phyloP scores from a whole-genome alignment of 2,113 vertebrate species.

The Bubalus kerabau region DNA sequence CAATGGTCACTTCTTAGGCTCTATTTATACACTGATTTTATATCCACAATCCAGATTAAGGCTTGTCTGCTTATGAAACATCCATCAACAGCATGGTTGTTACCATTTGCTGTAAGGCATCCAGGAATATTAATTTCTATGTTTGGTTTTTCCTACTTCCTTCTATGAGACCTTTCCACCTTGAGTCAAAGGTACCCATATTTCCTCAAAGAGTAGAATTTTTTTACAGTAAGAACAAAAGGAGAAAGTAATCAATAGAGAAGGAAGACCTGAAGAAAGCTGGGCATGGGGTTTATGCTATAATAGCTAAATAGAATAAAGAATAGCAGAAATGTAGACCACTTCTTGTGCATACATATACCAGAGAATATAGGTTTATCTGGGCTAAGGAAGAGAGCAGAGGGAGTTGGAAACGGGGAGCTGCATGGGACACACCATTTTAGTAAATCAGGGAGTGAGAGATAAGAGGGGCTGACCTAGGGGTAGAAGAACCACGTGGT shows the following conservation, averaged over 20 bases:
- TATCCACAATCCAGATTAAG: background rate
- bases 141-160: background rate
- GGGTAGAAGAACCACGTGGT: background rate
- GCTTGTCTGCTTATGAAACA: background rate
- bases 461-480: background rate
- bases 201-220: background rate
- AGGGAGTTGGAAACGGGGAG: background rate
- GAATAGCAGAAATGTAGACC: background rate
- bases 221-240: background rate
- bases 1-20: background rate
- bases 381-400: background rate
- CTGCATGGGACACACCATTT: accelerated
- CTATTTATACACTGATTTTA: background rate
- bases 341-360: background rate
- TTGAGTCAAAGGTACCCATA: background rate
- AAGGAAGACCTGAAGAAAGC: background rate
- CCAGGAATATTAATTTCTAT: background rate
- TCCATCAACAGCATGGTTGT: background rate
- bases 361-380: background rate
- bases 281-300: background rate
- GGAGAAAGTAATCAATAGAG: background rate
- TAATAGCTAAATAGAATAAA: background rate
- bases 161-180: background rate
- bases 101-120: background rate
- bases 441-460: background rate